Evolutionary conservation across 64 coral and sea anemone species (phyloP).

Genomic region (Montipora capricornis): DNA sequence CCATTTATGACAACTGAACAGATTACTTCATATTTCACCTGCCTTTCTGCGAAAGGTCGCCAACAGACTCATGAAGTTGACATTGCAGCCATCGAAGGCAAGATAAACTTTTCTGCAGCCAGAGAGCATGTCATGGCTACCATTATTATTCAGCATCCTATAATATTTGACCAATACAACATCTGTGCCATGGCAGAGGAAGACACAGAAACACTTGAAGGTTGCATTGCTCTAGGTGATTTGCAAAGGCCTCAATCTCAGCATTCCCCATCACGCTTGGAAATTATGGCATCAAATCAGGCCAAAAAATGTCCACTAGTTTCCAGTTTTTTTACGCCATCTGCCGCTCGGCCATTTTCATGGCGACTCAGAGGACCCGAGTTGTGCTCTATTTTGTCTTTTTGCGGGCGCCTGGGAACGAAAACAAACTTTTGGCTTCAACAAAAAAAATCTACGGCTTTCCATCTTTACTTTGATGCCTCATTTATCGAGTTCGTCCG

Average conservation of each 20-base stretch:
- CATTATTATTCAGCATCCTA: not conserved
- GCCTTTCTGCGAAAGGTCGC: not conserved
- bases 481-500: too few relatives aligned
- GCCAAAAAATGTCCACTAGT: too few relatives aligned
- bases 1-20: too few relatives aligned
- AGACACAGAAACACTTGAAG: not conserved
- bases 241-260: not conserved
- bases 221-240: not conserved
- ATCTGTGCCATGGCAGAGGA: slow-evolving; percentile 8
- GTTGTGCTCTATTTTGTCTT: too few relatives aligned
- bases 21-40: not conserved
- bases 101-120: not conserved
- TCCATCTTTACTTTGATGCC: too few relatives aligned
- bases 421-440: too few relatives aligned
- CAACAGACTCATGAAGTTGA: not conserved
- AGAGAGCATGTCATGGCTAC: not conserved
- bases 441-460: too few relatives aligned
- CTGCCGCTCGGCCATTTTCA: too few relatives aligned
- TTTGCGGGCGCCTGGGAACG: too few relatives aligned
- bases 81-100: not conserved
- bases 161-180: not conserved
- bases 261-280: not conserved
- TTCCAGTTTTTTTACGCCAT: too few relatives aligned
- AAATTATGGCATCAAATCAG: too few relatives aligned
- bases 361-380: too few relatives aligned